Base-by-base conservation (phyloP, 2,888 invertebrate species). In the Automeris io region DNA sequence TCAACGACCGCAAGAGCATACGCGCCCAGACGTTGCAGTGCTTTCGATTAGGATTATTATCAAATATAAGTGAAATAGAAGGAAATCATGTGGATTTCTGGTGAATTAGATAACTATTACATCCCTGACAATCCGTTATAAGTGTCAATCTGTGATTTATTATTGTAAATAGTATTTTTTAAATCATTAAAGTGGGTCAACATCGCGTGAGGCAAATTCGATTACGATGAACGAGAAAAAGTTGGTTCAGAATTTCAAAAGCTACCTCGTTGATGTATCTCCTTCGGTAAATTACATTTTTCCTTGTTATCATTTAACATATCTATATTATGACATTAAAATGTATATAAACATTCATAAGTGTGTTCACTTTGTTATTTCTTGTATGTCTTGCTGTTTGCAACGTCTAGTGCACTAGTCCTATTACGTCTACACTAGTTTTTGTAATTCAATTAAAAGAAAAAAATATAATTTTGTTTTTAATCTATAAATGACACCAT, bases 221-320 rank as follows among this genome's bases (percentile, higher is more conserved):
- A 63, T 60, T 67, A 87, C 71, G 76, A 88, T 88, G 88, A 86
- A 86, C 68, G 88, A 88, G 56, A 86, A 83, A 71, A 86, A 83
- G 66, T 57, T 86, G 47, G 79, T 79, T 42, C 81, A 85, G 54
- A 88, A 87, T 68, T 89, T 89, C 68, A 88, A 81, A 69, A 88
- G 88, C 63, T 89, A 89, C 72, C 80, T 89, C 59, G n/a, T n/a
- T n/a, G 81, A 81, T 57, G 79, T 78, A 51, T 70, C 79, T 44
- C 67, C 78, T 40, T 59, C 72, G 75, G 85, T 85, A 64, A 73
- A 42, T 35, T 35, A 29, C n/a, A 5, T n/a, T 16, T 38, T 40
- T 32, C 32, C 38, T n/a, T 37, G 8, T 18, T n/a, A n/a, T 16
- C 19, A 18, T 11, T 22, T 22, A 7, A 16, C 6, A 32, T 7